These are phyloP conservation scores for Panthera uncia DNA, from an alignment of 2,113 vertebrate species.

Conservation along the genomic window DNA sequence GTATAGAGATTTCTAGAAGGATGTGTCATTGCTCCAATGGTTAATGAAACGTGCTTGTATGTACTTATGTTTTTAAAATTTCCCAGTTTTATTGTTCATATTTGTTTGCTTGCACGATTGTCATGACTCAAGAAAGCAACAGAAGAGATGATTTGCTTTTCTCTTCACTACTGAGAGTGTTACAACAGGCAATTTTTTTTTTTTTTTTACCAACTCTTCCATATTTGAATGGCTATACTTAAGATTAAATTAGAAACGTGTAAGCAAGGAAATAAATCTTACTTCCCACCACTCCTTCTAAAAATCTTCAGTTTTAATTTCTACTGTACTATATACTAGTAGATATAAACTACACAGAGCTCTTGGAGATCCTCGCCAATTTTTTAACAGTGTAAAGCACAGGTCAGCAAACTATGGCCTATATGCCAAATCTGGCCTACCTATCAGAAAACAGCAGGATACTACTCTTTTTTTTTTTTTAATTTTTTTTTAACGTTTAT, in stretches of 20 bases:
- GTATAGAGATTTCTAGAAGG: not conserved
- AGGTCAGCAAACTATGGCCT: not conserved
- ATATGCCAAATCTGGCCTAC: not conserved
- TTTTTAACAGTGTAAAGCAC: slow-evolving; percentile 30
- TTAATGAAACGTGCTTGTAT: not conserved
- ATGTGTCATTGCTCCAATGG: not conserved
- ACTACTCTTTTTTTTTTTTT: not conserved
- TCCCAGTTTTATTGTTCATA: not conserved
- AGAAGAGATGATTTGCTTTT: not conserved
- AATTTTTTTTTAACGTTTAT: too few relatives aligned
- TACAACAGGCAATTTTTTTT: not conserved
- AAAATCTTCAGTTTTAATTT: slow-evolving; percentile 6
- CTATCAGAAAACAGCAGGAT: not conserved
- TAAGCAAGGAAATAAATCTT: slow-evolving; percentile 30
- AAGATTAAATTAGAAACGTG: not conserved
- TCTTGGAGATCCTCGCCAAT: not conserved
- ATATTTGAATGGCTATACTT: not conserved
- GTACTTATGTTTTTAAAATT: not conserved
- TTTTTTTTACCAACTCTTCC: not conserved
- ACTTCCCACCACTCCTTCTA: not conserved
- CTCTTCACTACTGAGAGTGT: not conserved
- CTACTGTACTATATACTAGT: not conserved
- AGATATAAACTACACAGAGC: not conserved
- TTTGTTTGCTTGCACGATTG: not conserved
- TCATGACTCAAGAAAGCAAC: not conserved